A percentile compares a stretch with the other conserved stretches of the same genome.
These are phyloP conservation scores for Asbolus verrucosus DNA, from an alignment of 1,140 invertebrate species.

Conservation along the genomic window DNA sequence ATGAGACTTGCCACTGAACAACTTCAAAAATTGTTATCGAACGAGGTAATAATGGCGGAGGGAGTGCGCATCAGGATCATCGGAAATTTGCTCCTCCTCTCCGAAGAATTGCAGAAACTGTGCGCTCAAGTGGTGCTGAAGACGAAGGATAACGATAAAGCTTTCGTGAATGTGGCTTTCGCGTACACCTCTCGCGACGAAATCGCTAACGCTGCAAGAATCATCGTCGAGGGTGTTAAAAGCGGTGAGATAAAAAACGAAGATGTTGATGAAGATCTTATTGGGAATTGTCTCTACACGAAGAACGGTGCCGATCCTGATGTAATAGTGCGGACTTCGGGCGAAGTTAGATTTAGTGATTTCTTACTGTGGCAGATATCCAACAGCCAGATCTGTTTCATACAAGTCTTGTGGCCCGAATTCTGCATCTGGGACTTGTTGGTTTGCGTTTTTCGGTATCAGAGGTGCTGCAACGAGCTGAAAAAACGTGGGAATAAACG, in stretches of 20 bases:
- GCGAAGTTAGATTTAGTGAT: constrained; percentile 95
- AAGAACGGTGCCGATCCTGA: constrained; percentile 82
- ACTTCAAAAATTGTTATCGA: constrained; percentile 85
- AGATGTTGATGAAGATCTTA: constrained; percentile 84
- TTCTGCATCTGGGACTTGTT: constrained; percentile 93
- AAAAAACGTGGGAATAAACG: constrained; percentile 46
- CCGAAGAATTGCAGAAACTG: constrained; percentile 80
- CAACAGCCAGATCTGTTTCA: constrained; percentile 81
- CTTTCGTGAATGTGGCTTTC: constrained; percentile 92
- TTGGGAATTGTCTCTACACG: constrained; percentile 86
- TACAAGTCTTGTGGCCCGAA: constrained; percentile 92
- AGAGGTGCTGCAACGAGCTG: constrained; percentile 68
- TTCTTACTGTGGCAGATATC: constrained; percentile 95
- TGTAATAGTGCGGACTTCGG: constrained; percentile 95
- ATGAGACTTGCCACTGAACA: constrained; percentile 92
- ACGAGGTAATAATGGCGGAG: constrained; percentile 83
- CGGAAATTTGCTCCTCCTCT: constrained; percentile 87
- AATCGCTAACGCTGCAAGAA: constrained; percentile 81
- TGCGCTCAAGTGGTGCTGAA: constrained; percentile 84
- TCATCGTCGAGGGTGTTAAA: constrained; percentile 73
- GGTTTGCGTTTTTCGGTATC: constrained; percentile 86
- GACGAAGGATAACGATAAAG: constrained; percentile 86
- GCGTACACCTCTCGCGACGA: constrained; percentile 94
- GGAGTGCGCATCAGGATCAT: constrained; percentile 91
- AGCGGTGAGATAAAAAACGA: constrained; percentile 67